Base-by-base conservation (phyloP, 2,888 invertebrate species). In the Stramonita haemastoma region DNA sequence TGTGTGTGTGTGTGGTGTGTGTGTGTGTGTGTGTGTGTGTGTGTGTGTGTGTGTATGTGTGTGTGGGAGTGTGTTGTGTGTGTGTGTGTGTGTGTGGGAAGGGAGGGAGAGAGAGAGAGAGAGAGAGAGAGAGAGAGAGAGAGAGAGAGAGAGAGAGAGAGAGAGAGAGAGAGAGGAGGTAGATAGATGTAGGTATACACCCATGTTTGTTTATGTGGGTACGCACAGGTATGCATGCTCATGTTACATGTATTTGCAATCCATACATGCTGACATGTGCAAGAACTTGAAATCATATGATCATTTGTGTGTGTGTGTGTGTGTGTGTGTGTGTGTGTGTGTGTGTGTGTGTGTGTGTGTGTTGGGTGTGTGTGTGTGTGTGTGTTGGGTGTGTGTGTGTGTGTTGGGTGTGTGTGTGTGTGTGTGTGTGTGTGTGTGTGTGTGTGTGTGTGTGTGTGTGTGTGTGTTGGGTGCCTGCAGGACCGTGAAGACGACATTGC, bases 401-500 rank as follows among this genome's bases (percentile, higher is more conserved):
- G n/a, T 8, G 29, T 73, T 73, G n/a, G 6, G 5, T 29, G n/a
- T 11, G 0, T n/a, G n/a, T 73, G n/a, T 73, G 73, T 73, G 73
- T 73, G n/a, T n/a, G 6, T 73, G 5, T 46, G 46, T n/a, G 1
- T 29, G n/a, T n/a, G 0, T 29, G n/a, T 8, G 29, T 73, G n/a
- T 73, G n/a, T 29, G 5, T 29, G n/a, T 11, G 0, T n/a, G n/a
- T 73, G n/a, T 73, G 73, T 73, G 73, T 73, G n/a, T n/a, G 6
- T 73, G 5, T 73, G 73, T 73, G 29, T n/a, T 29, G 29, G 13
- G 19, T 32, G 11, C 11, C 81, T 4, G 22, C 73, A 95, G 95
- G 95, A 95, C 90, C 92, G 95, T 29, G 94, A 95, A 90, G 95
- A 94, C 89, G 95, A 95, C 81, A 91, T 95, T 73, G 89, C 93